Evolutionary conservation across 92 coral and sea anemone genomes (phyloP), one percentile per base, ranked within the genome.

Genomic region (Porites cylindrica): DNA sequence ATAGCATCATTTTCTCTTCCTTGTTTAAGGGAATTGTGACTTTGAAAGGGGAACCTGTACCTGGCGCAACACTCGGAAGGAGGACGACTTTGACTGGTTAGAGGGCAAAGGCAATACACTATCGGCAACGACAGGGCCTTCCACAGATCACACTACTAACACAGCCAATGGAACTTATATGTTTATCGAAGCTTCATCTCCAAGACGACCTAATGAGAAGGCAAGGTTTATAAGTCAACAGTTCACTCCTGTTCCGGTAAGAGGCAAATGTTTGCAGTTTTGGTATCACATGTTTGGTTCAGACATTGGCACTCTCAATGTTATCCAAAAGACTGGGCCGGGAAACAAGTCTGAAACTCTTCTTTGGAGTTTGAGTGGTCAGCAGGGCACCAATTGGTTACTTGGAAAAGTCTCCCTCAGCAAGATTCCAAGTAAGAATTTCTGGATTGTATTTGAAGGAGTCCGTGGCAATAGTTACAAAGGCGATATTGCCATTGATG

Each of bases 251-350:
- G 86, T 92, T 59, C 91, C 98, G 6, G 66, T 85, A 10, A 81
- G 62, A 54, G 95, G 97, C 8, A 90, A 75, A 79, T 97, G 99
- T 71, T 79, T 97, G 4, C 88, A 90, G 82, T 97, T 97, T 85
- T 97, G 99, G 99, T 97, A 95, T 70, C 99, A 97, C 78, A 97
- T 97, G 99, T 90, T 73, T 78, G 99, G 99, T 11, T 65, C 92
- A 6, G 89, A 88, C 68, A 93, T 95, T 23, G 99, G 99, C 3
- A 92, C 92, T 3, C 70, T 97, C 58, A 95, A 93, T 75, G 90
- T 97, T 17, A 67, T 93, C 6, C 90, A 94, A 79, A 97, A 97
- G 79, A 91, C 96, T 14, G 97, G 92, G 14, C 88, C 96, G 73
- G 99, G 99, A 21, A 97, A 89, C 66, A 52, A 82, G 81, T 90